Conservation (phyloP, 2,113 vertebrate genomes). For the Daphoenositta chrysoptera region DNA sequence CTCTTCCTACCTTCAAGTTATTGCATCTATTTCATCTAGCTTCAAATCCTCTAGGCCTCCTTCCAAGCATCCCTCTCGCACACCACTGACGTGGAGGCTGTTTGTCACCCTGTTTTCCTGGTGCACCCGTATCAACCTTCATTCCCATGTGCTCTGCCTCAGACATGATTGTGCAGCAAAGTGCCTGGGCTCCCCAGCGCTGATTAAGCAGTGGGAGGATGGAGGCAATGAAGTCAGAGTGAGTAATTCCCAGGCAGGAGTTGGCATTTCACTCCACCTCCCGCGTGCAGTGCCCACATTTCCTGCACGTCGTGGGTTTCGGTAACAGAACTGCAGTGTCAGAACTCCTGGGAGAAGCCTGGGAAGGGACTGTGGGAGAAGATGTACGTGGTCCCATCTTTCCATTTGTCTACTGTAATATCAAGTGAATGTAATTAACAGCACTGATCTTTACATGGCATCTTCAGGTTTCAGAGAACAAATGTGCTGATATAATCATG, state of each 20-base stretch:
- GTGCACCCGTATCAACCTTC: background rate
- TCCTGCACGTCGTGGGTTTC: background rate
- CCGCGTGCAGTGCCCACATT: background rate
- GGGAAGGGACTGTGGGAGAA: background rate
- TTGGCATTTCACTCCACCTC: conserved; percentile 43
- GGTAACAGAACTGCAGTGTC: background rate
- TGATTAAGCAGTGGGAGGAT: conserved; percentile 42
- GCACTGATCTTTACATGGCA: background rate
- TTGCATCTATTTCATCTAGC: background rate
- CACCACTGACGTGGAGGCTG: background rate
- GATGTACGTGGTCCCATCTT: background rate
- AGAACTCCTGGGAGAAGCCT: background rate
- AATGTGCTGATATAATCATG: background rate
- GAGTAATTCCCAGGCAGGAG: conserved; percentile 47
- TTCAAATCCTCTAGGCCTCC: background rate
- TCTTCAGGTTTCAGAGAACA: background rate
- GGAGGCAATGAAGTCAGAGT: conserved; percentile 43
- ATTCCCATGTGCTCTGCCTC: background rate
- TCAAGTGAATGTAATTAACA: background rate
- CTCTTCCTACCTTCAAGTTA: background rate
- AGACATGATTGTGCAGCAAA: background rate
- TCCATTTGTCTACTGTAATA: background rate
- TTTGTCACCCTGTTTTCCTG: background rate
- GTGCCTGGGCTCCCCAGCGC: background rate
- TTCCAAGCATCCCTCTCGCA: background rate